Conservation (phyloP, 2,797 vertebrate genomes). For the Setipinna tenuifilis region DNA sequence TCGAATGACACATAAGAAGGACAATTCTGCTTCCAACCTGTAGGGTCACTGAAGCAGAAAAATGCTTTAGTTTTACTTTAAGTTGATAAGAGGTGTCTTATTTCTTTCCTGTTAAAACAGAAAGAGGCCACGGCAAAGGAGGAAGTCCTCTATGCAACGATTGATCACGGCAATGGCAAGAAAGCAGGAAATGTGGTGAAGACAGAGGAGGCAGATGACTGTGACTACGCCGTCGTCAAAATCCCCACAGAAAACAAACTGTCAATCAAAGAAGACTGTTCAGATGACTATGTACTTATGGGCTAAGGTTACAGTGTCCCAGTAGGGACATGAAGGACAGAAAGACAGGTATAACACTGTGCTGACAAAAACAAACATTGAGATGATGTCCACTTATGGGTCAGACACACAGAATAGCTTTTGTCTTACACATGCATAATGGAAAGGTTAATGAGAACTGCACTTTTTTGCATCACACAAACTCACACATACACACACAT, state of each 20-base stretch:
- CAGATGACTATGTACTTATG: slow-evolving; percentile 77
- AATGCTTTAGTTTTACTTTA: no score
- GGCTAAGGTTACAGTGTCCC: slow-evolving; percentile 49
- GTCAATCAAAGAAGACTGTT: slow-evolving; percentile 59
- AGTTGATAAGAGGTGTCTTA: no score
- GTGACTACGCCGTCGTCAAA: slow-evolving; percentile 67
- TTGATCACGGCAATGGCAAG: slow-evolving; percentile 61
- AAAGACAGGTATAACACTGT: not conserved
- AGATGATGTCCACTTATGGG: not conserved
- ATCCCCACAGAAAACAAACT: slow-evolving; percentile 48
- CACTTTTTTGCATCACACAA: not conserved
- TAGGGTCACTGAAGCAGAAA: no score
- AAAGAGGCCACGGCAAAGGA: slow-evolving; percentile 39
- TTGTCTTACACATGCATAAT: not conserved
- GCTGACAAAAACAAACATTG: not conserved
- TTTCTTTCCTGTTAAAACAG: not conserved
- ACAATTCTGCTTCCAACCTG: no score
- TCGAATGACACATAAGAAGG: no score
- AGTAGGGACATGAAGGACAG: not conserved
- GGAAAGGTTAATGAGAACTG: not conserved
- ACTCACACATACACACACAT: not conserved
- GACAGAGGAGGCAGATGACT: slow-evolving; percentile 39
- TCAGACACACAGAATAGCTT: not conserved
- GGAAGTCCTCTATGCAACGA: slow-evolving; percentile 72
- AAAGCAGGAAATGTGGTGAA: slow-evolving; percentile 2